Percentiles rank a stretch among this genome's conserved stretches.
Evolutionary conservation across 2,797 vertebrate species (phyloP).

Genomic region (Rallus crepitans): DNA sequence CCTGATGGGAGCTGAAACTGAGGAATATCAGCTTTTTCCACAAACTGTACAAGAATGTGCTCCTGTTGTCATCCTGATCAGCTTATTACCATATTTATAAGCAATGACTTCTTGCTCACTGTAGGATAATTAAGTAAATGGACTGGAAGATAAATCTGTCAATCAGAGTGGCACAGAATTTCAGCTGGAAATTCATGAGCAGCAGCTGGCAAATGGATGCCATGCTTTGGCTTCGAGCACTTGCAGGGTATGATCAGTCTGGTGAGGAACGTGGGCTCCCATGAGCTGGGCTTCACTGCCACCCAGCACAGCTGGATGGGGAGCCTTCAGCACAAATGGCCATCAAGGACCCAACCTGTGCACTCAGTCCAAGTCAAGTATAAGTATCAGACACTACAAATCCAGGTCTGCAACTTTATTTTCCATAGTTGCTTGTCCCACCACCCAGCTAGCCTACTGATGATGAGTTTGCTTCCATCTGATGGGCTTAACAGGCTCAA

Average conservation of each 20-base stretch:
- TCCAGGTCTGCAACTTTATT: not conserved
- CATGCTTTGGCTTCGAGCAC: rapidly evolving
- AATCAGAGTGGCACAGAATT: slow-evolving; percentile 20
- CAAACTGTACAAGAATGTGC: not conserved
- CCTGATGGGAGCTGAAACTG: not conserved
- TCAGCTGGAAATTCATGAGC: not conserved
- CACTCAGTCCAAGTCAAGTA: rapidly evolving
- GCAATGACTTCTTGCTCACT: slow-evolving; percentile 26
- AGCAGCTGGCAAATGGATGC: not conserved
- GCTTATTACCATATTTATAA: slow-evolving; percentile 61
- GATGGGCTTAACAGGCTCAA: rapidly evolving
- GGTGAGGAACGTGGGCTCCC: not conserved
- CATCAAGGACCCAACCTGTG: not conserved
- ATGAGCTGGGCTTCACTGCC: rapidly evolving
- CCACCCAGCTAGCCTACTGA: not conserved
- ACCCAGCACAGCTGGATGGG: rapidly evolving
- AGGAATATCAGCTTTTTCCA: not conserved
- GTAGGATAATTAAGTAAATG: slow-evolving; percentile 61
- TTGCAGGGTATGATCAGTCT: rapidly evolving
- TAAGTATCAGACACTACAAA: not conserved
- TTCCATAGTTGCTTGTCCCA: not conserved
- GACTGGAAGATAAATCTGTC: slow-evolving; percentile 52
- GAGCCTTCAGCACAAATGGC: rapidly evolving
- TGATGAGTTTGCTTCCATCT: not conserved
- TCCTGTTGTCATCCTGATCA: not conserved